A percentile compares a stretch with the other conserved stretches of the same genome.
These are phyloP conservation scores for Numenius arquata DNA, from an alignment of 2,113 vertebrate genomes.

Conservation along the genomic window DNA sequence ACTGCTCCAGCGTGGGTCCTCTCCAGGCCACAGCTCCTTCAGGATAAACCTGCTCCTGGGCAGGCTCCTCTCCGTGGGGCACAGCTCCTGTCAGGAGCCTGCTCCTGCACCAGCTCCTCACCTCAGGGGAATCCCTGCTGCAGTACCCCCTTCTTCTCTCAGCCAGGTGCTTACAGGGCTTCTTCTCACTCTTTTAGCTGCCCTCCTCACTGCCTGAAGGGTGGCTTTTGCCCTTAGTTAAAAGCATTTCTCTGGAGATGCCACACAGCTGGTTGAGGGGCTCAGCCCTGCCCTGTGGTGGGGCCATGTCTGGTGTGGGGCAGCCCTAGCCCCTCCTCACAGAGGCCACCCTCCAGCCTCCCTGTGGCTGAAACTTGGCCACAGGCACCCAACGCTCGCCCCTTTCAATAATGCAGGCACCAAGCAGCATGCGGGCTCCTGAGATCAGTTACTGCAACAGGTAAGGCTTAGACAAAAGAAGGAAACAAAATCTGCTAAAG, in stretches of 20 bases:
- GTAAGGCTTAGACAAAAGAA: neutral
- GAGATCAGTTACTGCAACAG: neutral
- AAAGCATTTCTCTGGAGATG: neutral
- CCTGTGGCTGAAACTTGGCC: rapidly evolving
- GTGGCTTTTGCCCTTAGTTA: neutral
- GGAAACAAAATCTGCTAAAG: neutral
- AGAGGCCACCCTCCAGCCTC: rapidly evolving
- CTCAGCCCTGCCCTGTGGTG: rapidly evolving
- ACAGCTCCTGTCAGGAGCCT: neutral
- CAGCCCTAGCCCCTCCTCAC: rapidly evolving
- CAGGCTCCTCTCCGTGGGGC: rapidly evolving
- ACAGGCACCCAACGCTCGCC: rapidly evolving
- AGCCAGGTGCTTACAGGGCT: rapidly evolving
- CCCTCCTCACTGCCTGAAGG: rapidly evolving
- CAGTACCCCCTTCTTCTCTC: rapidly evolving
- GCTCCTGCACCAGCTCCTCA: rapidly evolving
- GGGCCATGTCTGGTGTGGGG: rapidly evolving
- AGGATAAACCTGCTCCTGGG: rapidly evolving
- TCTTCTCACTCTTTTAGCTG: rapidly evolving
- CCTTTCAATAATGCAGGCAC: rapidly evolving
- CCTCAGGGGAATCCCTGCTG: rapidly evolving
- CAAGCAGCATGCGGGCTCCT: rapidly evolving
- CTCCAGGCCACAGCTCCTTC: neutral
- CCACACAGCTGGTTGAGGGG: rapidly evolving
- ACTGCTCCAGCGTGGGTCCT: rapidly evolving